Base-by-base conservation (phyloP, 2,113 vertebrate genomes). In the Trogon melanurus region DNA sequence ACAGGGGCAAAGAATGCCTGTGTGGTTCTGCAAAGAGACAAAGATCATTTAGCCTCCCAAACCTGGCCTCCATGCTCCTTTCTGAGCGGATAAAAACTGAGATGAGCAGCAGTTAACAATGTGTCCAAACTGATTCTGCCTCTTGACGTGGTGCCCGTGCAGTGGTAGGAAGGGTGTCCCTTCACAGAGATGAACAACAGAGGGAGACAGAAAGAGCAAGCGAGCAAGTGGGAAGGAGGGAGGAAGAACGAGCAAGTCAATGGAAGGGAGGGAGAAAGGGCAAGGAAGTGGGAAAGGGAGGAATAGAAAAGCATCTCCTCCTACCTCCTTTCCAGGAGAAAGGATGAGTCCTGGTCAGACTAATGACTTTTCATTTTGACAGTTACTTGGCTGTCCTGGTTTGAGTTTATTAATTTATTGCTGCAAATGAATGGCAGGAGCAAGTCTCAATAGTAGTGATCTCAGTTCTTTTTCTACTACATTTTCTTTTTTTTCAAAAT, bases 41-140 rank as follows among this genome's bases (percentile, higher is more conserved):
- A 57, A 20, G 45, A 57, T 16, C 16, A 13, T 20, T 22, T 4
- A 32, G 65, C 19, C 18, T 60, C 13, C 20, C 20, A 34, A 61
- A 2, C 3, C 26, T 38, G 61, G n/a, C 20, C 70, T 50, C 48
- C 65, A 78, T 50, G 41, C 53, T 60, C 60, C 27, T 29, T 44
- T 41, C 10, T 26, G 23, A 50, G 22, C 2, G 15, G 79, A 50
- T 11, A 53, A 5, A 72, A 15, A 70, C 16, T 11, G 16, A 80
- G n/a, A 53, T 3, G 30, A 1, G 6, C 16, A 76, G n/a, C 30
- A 66, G n/a, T 0, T 32, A 5, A 23, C 27, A 5, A 8, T 1
- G 6, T 11, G 32, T 18, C 3, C 1, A 22, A 81, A 81, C 2
- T 32, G 80, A 16, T 16, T 57, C 6, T 66, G 57, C 38, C 48